Conservation (phyloP, 2,888 invertebrate species). For the Chloroclystis v-ata region DNA sequence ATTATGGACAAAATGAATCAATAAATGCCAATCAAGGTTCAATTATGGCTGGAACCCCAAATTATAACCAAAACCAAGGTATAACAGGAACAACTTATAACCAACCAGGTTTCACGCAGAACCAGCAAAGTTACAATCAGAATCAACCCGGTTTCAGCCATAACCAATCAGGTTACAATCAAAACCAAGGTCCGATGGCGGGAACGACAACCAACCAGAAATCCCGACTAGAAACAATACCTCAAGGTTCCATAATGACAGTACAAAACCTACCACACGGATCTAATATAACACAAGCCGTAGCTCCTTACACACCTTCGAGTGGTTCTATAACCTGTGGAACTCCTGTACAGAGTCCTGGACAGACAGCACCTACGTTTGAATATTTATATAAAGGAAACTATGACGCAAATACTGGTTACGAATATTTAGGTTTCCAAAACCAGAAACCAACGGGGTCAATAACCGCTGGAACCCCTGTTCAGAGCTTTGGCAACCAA, state of each 20-base stretch:
- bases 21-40: slow-evolving; percentile 1
- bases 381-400: slow-evolving; percentile 3
- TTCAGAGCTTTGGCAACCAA: slow-evolving; percentile 19
- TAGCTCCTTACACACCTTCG: slow-evolving; percentile 33
- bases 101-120: slow-evolving; percentile 35
- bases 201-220: slow-evolving; percentile 31
- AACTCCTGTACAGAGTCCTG: slow-evolving; percentile 21
- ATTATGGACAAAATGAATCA: slow-evolving; percentile 6
- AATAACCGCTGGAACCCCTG: slow-evolving; percentile 48
- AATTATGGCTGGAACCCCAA: background rate
- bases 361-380: slow-evolving; percentile 10
- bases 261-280: slow-evolving; percentile 38
- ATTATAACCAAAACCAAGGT: slow-evolving; percentile 24
- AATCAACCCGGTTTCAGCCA: slow-evolving; percentile 32
- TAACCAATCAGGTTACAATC: slow-evolving; percentile 25
- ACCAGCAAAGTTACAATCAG: slow-evolving; percentile 15
- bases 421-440: slow-evolving; percentile 7
- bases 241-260: slow-evolving; percentile 58
- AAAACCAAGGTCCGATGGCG: slow-evolving; percentile 46
- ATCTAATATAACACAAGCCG: slow-evolving; percentile 28
- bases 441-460: slow-evolving; percentile 34
- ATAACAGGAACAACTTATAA: slow-evolving; percentile 43
- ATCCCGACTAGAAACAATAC: slow-evolving; percentile 59
- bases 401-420: slow-evolving; percentile 2
- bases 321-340: slow-evolving; percentile 40